phyloP scores from a whole-genome alignment of 1,140 invertebrate species.

The Papilio machaon region DNA sequence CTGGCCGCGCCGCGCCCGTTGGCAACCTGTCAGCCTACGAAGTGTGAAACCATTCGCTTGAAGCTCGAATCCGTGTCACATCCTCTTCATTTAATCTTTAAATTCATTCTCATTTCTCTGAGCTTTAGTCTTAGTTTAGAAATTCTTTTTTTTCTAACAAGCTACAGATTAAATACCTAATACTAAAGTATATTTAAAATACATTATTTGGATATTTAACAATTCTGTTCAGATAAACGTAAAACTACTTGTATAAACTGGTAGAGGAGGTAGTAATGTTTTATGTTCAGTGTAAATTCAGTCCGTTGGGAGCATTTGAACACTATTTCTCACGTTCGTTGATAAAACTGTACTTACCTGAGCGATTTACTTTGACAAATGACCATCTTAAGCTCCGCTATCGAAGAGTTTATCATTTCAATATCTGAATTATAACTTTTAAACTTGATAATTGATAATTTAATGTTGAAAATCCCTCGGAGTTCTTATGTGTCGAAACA shows the following conservation, averaged over 20 bases:
- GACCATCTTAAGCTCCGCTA: neutral
- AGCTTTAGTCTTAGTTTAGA: neutral
- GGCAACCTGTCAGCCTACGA: conserved; percentile 23
- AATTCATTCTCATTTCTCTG: conserved; percentile 2
- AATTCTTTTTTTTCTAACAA: neutral
- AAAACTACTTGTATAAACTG: too few species aligned
- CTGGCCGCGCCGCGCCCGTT: conserved; percentile 15
- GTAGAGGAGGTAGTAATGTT: neutral
- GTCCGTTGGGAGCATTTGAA: neutral
- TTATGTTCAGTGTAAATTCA: neutral
- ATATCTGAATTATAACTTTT: neutral
- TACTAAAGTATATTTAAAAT: too few species aligned
- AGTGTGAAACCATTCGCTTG: conserved; percentile 33
- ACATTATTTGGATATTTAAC: too few species aligned
- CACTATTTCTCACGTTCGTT: neutral
- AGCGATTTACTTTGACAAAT: neutral
- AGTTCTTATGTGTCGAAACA: neutral
- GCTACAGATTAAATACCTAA: too few species aligned
- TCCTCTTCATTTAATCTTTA: conserved; percentile 30
- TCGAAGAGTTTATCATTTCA: neutral
- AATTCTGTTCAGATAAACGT: too few species aligned
- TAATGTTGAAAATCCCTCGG: neutral
- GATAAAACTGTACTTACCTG: neutral
- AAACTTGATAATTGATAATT: neutral
- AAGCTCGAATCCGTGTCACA: conserved; percentile 5